A percentile compares a stretch with the other conserved stretches of the same genome.
Evolutionary conservation across 1,140 invertebrate genomes (phyloP).

Genomic region (Lordiphosa clarofinis): DNA sequence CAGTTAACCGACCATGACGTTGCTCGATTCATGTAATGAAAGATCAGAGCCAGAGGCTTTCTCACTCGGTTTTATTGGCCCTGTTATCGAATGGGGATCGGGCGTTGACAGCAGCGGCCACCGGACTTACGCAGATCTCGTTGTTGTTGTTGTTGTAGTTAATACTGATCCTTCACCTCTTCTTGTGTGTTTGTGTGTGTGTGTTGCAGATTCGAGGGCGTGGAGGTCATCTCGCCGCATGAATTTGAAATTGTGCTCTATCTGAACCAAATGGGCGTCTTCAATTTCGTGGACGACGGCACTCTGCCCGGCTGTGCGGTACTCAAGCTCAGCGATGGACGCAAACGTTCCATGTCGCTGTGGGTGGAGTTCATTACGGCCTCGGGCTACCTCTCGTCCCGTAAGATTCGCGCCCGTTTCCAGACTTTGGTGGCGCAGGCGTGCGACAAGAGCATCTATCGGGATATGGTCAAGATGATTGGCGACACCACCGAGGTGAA

Average conservation of each 20-base stretch:
- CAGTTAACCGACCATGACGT: slow-evolving; percentile 43
- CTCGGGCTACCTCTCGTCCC: slow-evolving; percentile 94
- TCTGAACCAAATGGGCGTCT: slow-evolving; percentile 99
- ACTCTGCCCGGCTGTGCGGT: slow-evolving; percentile 97
- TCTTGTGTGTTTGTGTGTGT: background rate
- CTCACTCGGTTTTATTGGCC: slow-evolving; percentile 2
- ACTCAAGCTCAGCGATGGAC: slow-evolving; percentile 95
- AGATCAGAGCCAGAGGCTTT: background rate
- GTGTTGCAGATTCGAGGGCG: slow-evolving; percentile 86
- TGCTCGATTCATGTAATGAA: slow-evolving; percentile 40
- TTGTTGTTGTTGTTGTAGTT: background rate
- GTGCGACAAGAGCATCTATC: slow-evolving; percentile 94
- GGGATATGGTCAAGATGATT: slow-evolving; percentile 96
- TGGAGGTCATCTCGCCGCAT: slow-evolving; percentile 92
- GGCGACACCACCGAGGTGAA: slow-evolving; percentile 94
- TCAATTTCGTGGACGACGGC: slow-evolving; percentile 98
- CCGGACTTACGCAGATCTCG: slow-evolving; percentile 41
- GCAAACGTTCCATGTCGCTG: slow-evolving; percentile 97
- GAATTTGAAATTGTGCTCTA: slow-evolving; percentile 98
- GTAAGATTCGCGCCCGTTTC: slow-evolving; percentile 96
- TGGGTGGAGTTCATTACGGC: slow-evolving; percentile 99
- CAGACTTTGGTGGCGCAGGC: slow-evolving; percentile 96
- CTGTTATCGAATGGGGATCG: slow-evolving; percentile 10
- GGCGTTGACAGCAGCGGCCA: slow-evolving; percentile 40
- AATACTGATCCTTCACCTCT: background rate